A percentile compares a stretch with the other conserved stretches of the same genome.
phyloP scores from a whole-genome alignment of 2,888 invertebrate genomes.

The Chromoteleia sp. region DNA sequence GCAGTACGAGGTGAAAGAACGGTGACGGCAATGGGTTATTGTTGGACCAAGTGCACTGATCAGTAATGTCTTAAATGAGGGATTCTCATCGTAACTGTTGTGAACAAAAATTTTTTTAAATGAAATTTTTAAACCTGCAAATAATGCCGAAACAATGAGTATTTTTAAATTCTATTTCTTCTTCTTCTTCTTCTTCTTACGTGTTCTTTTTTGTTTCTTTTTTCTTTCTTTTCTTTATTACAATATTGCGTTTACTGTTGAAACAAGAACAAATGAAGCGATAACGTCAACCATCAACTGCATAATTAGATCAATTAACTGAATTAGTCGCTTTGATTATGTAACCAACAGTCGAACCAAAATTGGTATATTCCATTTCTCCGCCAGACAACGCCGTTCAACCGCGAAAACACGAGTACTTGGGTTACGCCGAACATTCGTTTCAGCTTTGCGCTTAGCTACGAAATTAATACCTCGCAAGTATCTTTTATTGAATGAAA shows the following conservation, averaged over 20 bases:
- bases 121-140: no score
- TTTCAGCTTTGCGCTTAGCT: slow-evolving; percentile 5
- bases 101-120: no score
- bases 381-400: background rate
- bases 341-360: slow-evolving; percentile 27
- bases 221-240: no score
- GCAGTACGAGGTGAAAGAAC: background rate
- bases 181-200: no score
- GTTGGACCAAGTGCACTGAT: no score
- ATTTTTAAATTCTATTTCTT: no score
- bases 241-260: background rate
- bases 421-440: background rate
- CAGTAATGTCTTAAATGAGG: no score
- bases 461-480: slow-evolving; percentile 20
- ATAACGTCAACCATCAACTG: background rate
- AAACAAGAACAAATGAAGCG: background rate
- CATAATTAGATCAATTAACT: slow-evolving; percentile 28
- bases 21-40: background rate
- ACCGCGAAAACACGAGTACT: slow-evolving; percentile 25
- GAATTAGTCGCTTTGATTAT: slow-evolving; percentile 14
- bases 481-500: slow-evolving; percentile 12
- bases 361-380: slow-evolving; percentile 3
- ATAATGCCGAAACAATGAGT: no score
- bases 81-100: no score
- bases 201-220: no score